Conservation (phyloP, 2,888 invertebrate genomes). For the Himalopsyche anomala region DNA sequence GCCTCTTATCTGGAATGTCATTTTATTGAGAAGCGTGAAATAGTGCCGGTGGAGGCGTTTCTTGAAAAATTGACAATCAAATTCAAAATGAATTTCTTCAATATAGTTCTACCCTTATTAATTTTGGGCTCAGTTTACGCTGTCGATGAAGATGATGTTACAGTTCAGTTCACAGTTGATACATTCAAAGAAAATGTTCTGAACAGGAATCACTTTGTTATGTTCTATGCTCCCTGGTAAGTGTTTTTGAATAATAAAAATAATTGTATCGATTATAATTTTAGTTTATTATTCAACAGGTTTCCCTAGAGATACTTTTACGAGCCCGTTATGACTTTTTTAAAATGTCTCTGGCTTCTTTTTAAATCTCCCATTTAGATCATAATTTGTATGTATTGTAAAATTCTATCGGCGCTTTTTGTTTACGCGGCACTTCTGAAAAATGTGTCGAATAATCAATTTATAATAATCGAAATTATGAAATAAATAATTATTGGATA, state of each 20-base stretch:
- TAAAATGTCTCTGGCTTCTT: too few relatives aligned
- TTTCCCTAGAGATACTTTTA: not conserved
- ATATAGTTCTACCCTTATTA: conserved; percentile 47
- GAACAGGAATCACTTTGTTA: conserved; percentile 63
- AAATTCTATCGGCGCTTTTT: not conserved
- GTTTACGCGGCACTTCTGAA: not conserved
- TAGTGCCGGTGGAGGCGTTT: conserved; percentile 57
- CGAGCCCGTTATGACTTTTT: too few relatives aligned
- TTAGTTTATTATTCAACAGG: not conserved
- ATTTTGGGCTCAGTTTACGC: conserved; percentile 50
- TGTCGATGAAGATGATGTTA: conserved; percentile 56
- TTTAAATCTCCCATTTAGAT: too few relatives aligned
- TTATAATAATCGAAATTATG: too few relatives aligned
- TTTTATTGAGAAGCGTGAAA: conserved; percentile 26
- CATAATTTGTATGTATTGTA: too few relatives aligned
- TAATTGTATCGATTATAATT: not conserved
- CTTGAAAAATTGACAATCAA: conserved; percentile 17
- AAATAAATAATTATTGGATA: too few relatives aligned
- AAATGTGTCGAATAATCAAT: too few relatives aligned
- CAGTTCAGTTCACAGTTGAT: conserved; percentile 54
- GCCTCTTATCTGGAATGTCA: conserved; percentile 52
- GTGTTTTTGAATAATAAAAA: conserved; percentile 44
- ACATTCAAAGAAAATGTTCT: conserved; percentile 58
- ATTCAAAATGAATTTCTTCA: conserved; percentile 48
- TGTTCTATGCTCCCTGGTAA: conserved; percentile 65